phyloP scores from a whole-genome alignment of 1,140 invertebrate species.

The Drepana arcuata region DNA sequence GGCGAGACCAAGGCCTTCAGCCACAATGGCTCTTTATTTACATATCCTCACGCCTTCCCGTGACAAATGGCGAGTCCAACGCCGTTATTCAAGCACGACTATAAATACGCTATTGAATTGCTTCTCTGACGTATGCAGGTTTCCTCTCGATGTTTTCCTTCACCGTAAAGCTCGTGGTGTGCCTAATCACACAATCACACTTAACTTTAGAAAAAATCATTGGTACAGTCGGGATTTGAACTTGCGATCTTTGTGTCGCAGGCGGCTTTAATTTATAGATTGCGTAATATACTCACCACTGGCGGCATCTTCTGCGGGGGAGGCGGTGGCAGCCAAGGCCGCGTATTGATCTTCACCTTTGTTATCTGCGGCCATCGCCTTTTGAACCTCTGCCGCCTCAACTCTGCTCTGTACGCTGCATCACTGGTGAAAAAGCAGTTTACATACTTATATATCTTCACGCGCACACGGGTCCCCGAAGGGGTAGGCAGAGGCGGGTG shows the following conservation, averaged over 20 bases:
- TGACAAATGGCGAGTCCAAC: no score
- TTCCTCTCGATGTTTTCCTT: no score
- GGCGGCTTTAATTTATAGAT: not conserved
- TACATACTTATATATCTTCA: not conserved
- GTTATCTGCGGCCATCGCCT: slow-evolving; percentile 42
- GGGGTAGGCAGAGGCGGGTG: not conserved
- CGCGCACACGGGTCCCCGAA: not conserved
- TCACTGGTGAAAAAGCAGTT: slow-evolving; percentile 22
- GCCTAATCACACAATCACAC: no score
- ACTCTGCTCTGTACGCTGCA: slow-evolving; percentile 28
- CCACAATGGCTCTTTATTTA: slow-evolving; percentile 1
- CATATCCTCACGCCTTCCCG: no score
- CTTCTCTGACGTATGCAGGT: no score
- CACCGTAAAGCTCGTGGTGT: no score
- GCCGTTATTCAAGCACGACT: no score
- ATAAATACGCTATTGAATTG: no score
- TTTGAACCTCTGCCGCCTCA: slow-evolving; percentile 37
- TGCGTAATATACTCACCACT: slow-evolving; percentile 22
- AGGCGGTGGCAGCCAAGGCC: slow-evolving; percentile 36
- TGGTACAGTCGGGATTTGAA: no score
- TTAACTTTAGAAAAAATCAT: no score
- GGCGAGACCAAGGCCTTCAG: no score
- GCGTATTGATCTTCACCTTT: slow-evolving; percentile 29
- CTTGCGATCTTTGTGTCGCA: no score
- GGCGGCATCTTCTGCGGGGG: slow-evolving; percentile 30